These are phyloP conservation scores for Anguilla pacifica DNA, from an alignment of 2,797 vertebrate genomes.

Conservation along the genomic window DNA sequence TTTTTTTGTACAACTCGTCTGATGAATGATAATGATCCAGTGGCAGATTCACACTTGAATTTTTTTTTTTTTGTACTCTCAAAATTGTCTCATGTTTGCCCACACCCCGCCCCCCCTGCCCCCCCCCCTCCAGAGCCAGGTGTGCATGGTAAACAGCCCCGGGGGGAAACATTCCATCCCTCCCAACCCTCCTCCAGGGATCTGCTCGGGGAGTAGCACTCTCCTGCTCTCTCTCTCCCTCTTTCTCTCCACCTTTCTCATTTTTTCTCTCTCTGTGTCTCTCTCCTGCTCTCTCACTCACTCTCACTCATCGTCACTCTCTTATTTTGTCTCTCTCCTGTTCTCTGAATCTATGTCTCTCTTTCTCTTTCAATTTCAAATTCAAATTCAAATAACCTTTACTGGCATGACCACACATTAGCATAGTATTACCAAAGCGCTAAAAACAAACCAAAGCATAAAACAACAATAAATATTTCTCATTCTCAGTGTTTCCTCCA, in stretches of 20 bases:
- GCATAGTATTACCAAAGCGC: not conserved
- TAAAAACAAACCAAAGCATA: no score
- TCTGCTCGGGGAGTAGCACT: not conserved
- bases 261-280: not conserved
- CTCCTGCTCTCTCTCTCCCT: not conserved
- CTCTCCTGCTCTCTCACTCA: not conserved
- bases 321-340: no score
- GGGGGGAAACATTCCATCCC: constrained; percentile 28
- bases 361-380: not conserved
- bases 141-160: constrained; percentile 29
- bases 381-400: not conserved
- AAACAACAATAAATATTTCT: not conserved
- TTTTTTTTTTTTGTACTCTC: not conserved
- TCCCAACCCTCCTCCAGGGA: constrained; percentile 8
- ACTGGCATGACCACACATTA: not conserved
- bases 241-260: not conserved
- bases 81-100: not conserved
- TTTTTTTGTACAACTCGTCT: not conserved
- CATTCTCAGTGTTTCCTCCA: no score
- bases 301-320: no score
- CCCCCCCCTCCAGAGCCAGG: constrained; percentile 20
- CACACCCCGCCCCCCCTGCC: no score
- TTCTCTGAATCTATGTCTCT: not conserved
- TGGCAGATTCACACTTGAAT: not conserved
- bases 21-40: not conserved